Base-by-base conservation (phyloP, 2,113 vertebrate species). In the Malurus alboscapulatus region DNA sequence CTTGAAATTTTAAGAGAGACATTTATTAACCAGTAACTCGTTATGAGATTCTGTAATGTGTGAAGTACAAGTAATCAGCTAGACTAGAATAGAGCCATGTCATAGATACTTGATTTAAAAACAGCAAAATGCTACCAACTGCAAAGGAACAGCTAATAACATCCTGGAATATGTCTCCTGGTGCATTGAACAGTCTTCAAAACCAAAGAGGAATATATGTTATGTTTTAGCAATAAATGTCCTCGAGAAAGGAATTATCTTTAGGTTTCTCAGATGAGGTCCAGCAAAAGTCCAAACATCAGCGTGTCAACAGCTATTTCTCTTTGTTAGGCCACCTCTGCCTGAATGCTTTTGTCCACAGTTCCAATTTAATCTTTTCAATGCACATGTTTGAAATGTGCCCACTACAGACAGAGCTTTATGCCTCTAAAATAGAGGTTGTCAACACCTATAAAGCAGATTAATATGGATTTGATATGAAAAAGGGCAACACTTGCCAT, bases 1-100 rank as follows among this genome's bases (percentile, higher is more conserved):
- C 62, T 87, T 81, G 63, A 83, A 84, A 92, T 83, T 88, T 88
- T 73, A 89, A 89, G 81, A 86, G 77, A 66, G 58, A 63, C 50
- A 57, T 92, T 95, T 84, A 84, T 93, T 95, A 92, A 86, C 61
- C 42, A 54, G 71, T 87, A 82, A 89, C 55, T 87, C 84, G 17
- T 94, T 91, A 92, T 58, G 82, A 88, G 73, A 53, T 80, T 90
- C 96, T 77, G 65, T 83, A 90, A 87, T 53, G 62, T 84, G 82
- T 86, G 86, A 94, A 84, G 65, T 77, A 87, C 91, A 92, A 96
- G 61, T 59, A 88, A 96, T 92, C 79, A 92, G 83, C 80, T 78
- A 50, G 58, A 68, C 63, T 84, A 38, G 75, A 92, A 85, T 68
- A 77, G 6, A 74, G 67, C 30, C 63, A 50, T 87, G 89, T 78